phyloP scores from a whole-genome alignment of 2,888 invertebrate genomes.

The Morpho deidamia region DNA sequence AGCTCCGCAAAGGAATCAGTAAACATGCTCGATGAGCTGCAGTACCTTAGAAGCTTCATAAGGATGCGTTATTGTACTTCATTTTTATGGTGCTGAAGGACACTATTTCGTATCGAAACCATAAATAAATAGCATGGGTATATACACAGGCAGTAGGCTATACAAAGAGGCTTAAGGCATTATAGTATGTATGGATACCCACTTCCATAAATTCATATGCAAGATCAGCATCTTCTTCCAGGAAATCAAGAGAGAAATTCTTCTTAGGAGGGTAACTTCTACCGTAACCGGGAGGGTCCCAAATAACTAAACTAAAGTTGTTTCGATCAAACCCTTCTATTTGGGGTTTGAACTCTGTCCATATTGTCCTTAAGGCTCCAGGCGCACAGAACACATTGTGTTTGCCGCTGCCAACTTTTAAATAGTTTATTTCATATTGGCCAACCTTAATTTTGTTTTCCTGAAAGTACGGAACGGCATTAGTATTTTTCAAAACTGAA shows the following conservation, averaged over 20 bases:
- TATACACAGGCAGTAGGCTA: too few relatives aligned
- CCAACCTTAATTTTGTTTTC: slow-evolving; percentile 82
- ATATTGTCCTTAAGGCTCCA: slow-evolving; percentile 88
- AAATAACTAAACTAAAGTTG: slow-evolving; percentile 82
- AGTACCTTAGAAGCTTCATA: too few relatives aligned
- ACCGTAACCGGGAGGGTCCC: slow-evolving; percentile 95
- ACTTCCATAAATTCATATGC: slow-evolving; percentile 86
- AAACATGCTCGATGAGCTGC: too few relatives aligned
- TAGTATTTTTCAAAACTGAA: too few relatives aligned
- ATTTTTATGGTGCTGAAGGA: too few relatives aligned
- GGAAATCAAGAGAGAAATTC: slow-evolving; percentile 83
- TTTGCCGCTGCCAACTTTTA: slow-evolving; percentile 80
- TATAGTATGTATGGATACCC: too few relatives aligned
- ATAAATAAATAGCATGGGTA: too few relatives aligned
- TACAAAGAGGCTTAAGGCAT: too few relatives aligned
- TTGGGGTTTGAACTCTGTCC: slow-evolving; percentile 91
- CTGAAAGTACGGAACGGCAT: slow-evolving; percentile 45
- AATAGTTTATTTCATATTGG: slow-evolving; percentile 75
- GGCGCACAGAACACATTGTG: slow-evolving; percentile 84
- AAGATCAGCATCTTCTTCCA: slow-evolving; percentile 84
- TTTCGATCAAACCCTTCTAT: slow-evolving; percentile 80
- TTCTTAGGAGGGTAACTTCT: slow-evolving; percentile 87
- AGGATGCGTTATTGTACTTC: too few relatives aligned
- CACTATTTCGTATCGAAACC: too few relatives aligned
- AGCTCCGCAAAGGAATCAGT: too few relatives aligned